Conservation (phyloP, 1,140 invertebrate genomes). For the Zaprionus gabonicus region DNA sequence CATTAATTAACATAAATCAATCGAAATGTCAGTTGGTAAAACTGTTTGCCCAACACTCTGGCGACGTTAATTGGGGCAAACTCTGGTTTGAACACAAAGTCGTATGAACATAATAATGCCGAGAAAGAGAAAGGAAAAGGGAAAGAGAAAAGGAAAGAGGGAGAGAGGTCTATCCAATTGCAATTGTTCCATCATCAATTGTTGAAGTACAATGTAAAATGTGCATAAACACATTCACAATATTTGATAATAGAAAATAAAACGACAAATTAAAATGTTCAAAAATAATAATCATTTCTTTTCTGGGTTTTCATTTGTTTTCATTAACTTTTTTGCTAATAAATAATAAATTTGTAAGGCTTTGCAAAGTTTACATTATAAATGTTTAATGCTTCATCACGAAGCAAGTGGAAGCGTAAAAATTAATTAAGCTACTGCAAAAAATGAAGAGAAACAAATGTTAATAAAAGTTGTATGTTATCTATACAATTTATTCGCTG, state of each 20-base stretch:
- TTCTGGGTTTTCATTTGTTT: not conserved
- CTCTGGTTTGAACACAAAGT: no score
- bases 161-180: not conserved
- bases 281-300: conserved; percentile 19
- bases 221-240: conserved; percentile 8
- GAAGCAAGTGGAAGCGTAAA: conserved; percentile 40
- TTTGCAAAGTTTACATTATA: not conserved
- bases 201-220: not conserved
- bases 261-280: conserved; percentile 26
- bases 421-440: conserved; percentile 62
- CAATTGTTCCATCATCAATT: not conserved
- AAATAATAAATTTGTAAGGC: conserved; percentile 27
- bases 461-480: conserved; percentile 13
- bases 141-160: not conserved
- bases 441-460: conserved; percentile 12
- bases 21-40: conserved; percentile 58
- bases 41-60: conserved; percentile 62
- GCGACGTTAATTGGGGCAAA: conserved; percentile 60
- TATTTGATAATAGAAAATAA: conserved; percentile 9
- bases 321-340: conserved; percentile 26
- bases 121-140: not conserved
- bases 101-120: no score
- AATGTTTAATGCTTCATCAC: conserved; percentile 5
- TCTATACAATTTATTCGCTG: not conserved
- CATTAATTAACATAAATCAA: conserved; percentile 82